phyloP scores from a whole-genome alignment of 2,797 vertebrate genomes.

The Gallinago stenura region DNA sequence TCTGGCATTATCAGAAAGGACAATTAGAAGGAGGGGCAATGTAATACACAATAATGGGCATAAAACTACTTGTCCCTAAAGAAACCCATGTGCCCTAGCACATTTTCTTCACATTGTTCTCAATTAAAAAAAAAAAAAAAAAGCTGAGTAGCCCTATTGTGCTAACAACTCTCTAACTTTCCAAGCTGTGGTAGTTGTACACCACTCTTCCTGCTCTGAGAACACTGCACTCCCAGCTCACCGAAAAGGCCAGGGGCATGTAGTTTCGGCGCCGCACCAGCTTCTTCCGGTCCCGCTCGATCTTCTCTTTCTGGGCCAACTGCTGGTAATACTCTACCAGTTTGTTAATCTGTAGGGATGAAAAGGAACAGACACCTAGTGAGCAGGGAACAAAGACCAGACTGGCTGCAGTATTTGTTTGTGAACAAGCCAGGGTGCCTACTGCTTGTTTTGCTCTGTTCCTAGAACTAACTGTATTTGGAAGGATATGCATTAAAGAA shows the following conservation, averaged over 20 bases:
- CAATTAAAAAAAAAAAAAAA: too few relatives aligned
- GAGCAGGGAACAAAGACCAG: neutral
- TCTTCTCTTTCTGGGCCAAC: conserved; percentile 95
- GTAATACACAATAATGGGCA: neutral
- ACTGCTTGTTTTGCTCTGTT: neutral
- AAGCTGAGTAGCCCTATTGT: neutral
- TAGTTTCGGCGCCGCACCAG: conserved; percentile 93
- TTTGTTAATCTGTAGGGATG: conserved; percentile 90
- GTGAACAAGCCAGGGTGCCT: neutral
- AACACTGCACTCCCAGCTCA: conserved; percentile 71
- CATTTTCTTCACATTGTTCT: neutral
- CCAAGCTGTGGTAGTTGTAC: neutral
- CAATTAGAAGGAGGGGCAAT: neutral
- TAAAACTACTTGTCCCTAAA: neutral
- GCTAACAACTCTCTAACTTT: neutral
- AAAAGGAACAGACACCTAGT: neutral
- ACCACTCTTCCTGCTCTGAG: neutral
- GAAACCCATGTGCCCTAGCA: neutral
- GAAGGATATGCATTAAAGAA: neutral
- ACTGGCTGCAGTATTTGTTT: neutral
- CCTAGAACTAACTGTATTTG: neutral
- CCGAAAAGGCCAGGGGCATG: conserved; percentile 97
- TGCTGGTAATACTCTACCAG: conserved; percentile 98
- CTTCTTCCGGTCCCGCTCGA: conserved; percentile 96
- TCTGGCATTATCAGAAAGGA: neutral